Base-by-base conservation (phyloP, 30 jellyfish, hydroid and myxozoan genomes). In the Mastigias papua region DNA sequence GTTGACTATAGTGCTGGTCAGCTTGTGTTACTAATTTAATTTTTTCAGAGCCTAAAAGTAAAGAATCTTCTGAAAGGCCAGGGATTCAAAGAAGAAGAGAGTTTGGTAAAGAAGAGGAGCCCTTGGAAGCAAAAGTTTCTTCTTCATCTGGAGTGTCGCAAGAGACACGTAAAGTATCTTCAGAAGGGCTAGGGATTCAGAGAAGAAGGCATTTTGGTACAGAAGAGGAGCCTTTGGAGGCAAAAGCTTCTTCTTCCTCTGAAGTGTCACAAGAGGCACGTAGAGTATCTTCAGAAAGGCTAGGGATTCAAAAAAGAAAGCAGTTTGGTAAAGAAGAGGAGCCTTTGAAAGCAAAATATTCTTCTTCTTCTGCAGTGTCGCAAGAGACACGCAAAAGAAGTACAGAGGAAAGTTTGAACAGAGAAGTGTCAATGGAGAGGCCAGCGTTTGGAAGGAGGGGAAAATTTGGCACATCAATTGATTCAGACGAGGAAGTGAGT, bases 361-460 rank as follows among this genome's bases (percentile, higher is more conserved):
- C 67, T 51, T 51, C 67, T 51, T 23, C 67, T 51, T 16, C 25
- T 51, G 27, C 23, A 51, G 25, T 4, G 25, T 51, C 17, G 5
- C 7, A 51, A 51, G 25, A 51, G 23, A 51, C 7, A 17, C 27
- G 17, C 7, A 51, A 16, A 17, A 2, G 17, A 4, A 1, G 4
- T 1, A 23, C 6, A 23, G 74, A 63, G 34, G 27, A 63, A 1
- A 5, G 23, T 63, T 25, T 16, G n/a, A 69, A 57, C 22, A 46
- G 64, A 37, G 27, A 10, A 26, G 82, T 16, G 32, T 33, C 62
- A 22, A 65, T 30, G 81, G 91, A 82, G 30, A 50, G 68, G 49
- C 60, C 65, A 34, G 50, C 16, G 49, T 51, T 48, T 51, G 73
- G 66, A 10, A 75, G 86, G 58, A 75, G 66, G 66, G 58, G 60